phyloP scores from a whole-genome alignment of 2,797 vertebrate species.

The Natrix natrix region DNA sequence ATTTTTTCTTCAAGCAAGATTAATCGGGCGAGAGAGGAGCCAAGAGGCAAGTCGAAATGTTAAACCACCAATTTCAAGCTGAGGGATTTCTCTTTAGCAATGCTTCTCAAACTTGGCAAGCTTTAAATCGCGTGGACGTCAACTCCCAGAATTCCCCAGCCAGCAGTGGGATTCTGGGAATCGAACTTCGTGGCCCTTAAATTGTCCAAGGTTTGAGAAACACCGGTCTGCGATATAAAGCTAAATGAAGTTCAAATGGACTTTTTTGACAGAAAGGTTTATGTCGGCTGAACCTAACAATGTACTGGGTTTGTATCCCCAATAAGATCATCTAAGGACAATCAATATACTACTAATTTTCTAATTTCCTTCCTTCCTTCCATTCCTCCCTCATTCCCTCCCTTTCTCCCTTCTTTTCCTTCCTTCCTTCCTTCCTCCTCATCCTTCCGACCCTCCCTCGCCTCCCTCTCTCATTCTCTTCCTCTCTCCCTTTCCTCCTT shows the following conservation, averaged over 20 bases:
- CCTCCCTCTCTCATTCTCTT: not conserved
- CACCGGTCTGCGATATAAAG: not conserved
- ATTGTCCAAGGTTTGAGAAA: not conserved
- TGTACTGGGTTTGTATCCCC: constrained; percentile 48
- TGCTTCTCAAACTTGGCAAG: not conserved
- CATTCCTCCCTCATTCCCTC: too few relatives aligned
- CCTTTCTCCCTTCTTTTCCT: too few relatives aligned
- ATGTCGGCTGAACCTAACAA: constrained; percentile 23
- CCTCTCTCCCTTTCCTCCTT: too few relatives aligned
- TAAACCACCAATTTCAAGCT: not conserved
- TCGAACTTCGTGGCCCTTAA: not conserved
- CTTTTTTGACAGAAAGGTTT: not conserved
- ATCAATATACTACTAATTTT: constrained; percentile 77
- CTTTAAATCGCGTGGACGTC: not conserved
- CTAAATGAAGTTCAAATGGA: not conserved
- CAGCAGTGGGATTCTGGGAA: not conserved
- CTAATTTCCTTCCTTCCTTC: too few relatives aligned
- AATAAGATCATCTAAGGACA: constrained; percentile 72
- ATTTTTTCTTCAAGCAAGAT: not conserved
- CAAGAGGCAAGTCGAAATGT: not conserved
- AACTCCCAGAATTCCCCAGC: not conserved
- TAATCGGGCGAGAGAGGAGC: not conserved
- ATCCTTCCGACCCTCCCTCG: too few relatives aligned
- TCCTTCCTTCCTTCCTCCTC: too few relatives aligned
- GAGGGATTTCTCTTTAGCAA: not conserved